Base-by-base conservation (phyloP, 1,140 invertebrate species). In the Elymnias hypermnestra region DNA sequence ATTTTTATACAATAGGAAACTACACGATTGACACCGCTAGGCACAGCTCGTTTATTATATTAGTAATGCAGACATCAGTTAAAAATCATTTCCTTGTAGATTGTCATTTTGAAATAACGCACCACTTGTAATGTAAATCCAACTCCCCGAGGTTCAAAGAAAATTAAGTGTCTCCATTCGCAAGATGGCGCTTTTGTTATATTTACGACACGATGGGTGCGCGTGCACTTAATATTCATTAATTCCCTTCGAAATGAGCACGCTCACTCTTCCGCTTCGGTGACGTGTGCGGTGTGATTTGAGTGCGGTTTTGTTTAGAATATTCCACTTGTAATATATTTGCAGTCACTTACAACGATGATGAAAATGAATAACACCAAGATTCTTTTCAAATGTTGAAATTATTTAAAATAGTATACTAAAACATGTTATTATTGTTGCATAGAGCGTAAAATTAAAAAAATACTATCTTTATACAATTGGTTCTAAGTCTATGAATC, bases 221-320 rank as follows among this genome's bases (percentile, higher is more conserved):
- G 58, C 57, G 41, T 61, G 61, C 55, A 64, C 62, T 78, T 72
- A 72, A 72, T 75, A 75, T 78, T 75, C 68, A 75, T 78, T 73
- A 73, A 65, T 73, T 64, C 53, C 49, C 44, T 54, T 53, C 65
- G 58, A 48, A 70, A 56, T 59, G 57, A 56, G 48, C 31, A 21
- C 39, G 49, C 29, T 48, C 57, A 48, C 46, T 63, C 48, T 72
- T 72, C 66, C 62, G 57, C 57, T 58, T 55, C 56, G 57, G 10
- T 61, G 58, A 35, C 22, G 31, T 48, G 59, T 61, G 58, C 31
- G 18, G 31, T 48, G 59, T 53, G 56, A 62, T 62, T 62, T 60
- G 57, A 59, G 56, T 56, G 57, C 53, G 49, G 53, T 63, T 66
- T 70, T 72, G 58, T 71, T 65, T 59, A 49, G 28, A 44, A 46